Conservation (phyloP, 2,888 invertebrate genomes). For the Tenodera sinensis region DNA sequence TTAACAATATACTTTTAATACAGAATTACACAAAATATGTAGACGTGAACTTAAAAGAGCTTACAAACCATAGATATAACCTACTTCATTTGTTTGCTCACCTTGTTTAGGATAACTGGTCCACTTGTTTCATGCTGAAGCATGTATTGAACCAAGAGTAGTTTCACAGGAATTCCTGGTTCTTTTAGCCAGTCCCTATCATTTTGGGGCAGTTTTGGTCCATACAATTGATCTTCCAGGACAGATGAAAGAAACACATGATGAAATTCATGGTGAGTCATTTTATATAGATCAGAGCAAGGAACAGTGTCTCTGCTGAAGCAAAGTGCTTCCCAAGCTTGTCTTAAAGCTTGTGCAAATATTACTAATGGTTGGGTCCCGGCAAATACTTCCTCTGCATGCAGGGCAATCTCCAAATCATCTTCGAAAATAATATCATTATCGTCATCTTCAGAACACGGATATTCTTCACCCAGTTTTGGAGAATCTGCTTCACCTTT, state of each 20-base stretch:
- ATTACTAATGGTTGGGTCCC: constrained; percentile 37
- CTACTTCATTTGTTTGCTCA: background rate
- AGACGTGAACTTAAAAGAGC: background rate
- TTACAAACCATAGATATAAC: background rate
- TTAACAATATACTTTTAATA: background rate
- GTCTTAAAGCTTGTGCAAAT: constrained; percentile 37
- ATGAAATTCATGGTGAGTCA: constrained; percentile 36
- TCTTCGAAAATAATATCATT: background rate
- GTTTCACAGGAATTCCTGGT: background rate
- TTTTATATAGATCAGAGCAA: constrained; percentile 34
- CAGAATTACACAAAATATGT: background rate
- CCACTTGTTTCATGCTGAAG: background rate
- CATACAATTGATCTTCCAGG: background rate
- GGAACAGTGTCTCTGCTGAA: constrained; percentile 29
- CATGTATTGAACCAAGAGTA: background rate
- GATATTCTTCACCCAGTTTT: background rate
- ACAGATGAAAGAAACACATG: constrained; percentile 34
- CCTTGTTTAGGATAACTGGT: background rate
- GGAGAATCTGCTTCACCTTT: background rate
- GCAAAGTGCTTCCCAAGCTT: constrained; percentile 38
- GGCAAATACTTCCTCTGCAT: constrained; percentile 29
- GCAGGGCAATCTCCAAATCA: constrained; percentile 19
- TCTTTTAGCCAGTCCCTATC: constrained; percentile 21
- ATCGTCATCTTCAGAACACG: background rate
- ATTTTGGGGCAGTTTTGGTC: background rate